Evolutionary conservation across 2,113 vertebrate species (phyloP).

Genomic region (Lepus timidus): DNA sequence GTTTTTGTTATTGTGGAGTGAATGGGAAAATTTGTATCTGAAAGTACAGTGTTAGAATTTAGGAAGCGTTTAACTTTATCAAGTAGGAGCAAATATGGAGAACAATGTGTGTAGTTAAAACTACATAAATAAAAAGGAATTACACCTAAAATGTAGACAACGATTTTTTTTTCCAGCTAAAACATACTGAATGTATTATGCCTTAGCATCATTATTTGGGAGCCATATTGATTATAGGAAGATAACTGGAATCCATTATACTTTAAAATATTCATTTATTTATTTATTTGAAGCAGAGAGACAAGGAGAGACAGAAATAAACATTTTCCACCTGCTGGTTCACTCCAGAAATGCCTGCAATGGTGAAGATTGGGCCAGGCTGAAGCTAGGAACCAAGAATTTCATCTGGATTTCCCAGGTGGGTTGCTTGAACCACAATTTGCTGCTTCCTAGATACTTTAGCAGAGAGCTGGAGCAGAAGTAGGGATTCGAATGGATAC

Average conservation of each 20-base stretch:
- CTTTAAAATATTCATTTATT: too few relatives aligned
- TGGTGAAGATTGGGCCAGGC: too few relatives aligned
- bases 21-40: background rate
- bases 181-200: background rate
- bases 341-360: too few relatives aligned
- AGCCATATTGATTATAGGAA: slow-evolving; percentile 3
- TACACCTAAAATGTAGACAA: background rate
- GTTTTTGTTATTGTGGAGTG: background rate
- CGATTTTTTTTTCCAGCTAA: slow-evolving; percentile 28
- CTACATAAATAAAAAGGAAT: background rate
- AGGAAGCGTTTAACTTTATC: slow-evolving; percentile 8
- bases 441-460: too few relatives aligned
- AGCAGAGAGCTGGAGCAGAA: too few relatives aligned
- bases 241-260: background rate
- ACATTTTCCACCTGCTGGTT: too few relatives aligned
- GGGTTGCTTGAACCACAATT: too few relatives aligned
- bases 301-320: too few relatives aligned
- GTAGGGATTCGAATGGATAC: too few relatives aligned
- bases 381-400: too few relatives aligned
- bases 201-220: background rate
- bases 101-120: background rate
- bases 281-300: too few relatives aligned
- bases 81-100: background rate
- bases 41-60: background rate
- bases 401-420: too few relatives aligned